Percentiles rank a stretch among this genome's conserved stretches.
These are phyloP conservation scores for Galaxias olidus DNA, from an alignment of 2,797 vertebrate species.

Conservation along the genomic window DNA sequence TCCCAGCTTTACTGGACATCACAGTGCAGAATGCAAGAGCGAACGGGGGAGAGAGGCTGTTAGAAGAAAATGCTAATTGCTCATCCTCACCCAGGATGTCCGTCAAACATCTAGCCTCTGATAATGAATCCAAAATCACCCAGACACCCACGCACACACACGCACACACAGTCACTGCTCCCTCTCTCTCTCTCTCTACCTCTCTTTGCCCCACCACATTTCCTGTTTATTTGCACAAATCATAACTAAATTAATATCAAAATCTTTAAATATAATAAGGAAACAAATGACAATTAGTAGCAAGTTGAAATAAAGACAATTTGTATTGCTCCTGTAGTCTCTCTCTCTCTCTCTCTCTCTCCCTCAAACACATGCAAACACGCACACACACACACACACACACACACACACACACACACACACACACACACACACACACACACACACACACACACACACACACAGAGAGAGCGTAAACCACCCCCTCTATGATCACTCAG, in stretches of 20 bases:
- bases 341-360: too few species aligned
- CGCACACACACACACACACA: constrained; percentile 55
- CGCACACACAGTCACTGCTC: constrained; percentile 9
- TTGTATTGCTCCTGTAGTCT: background rate
- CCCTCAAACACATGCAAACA: constrained; percentile 52
- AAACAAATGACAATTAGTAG: too few species aligned
- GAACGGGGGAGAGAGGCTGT: constrained; percentile 54
- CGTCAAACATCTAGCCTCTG: constrained; percentile 66
- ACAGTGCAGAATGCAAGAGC: constrained; percentile 40
- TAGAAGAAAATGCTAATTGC: constrained; percentile 75
- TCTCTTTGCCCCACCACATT: constrained; percentile 2
- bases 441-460: constrained; percentile 11
- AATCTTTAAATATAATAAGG: too few species aligned
- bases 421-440: constrained; percentile 8
- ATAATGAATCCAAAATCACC: constrained; percentile 56
- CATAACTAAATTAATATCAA: too few species aligned
- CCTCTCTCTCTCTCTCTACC: background rate
- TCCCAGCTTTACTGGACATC: constrained; percentile 74
- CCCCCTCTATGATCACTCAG: constrained; percentile 60
- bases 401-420: constrained; percentile 11
- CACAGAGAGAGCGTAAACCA: constrained; percentile 36
- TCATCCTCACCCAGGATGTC: constrained; percentile 68
- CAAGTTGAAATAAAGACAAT: too few species aligned
- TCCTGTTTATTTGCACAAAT: too few species aligned
- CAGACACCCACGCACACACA: constrained; percentile 29